Conservation (phyloP, 2,113 vertebrate genomes). For the Osmerus mordax region DNA sequence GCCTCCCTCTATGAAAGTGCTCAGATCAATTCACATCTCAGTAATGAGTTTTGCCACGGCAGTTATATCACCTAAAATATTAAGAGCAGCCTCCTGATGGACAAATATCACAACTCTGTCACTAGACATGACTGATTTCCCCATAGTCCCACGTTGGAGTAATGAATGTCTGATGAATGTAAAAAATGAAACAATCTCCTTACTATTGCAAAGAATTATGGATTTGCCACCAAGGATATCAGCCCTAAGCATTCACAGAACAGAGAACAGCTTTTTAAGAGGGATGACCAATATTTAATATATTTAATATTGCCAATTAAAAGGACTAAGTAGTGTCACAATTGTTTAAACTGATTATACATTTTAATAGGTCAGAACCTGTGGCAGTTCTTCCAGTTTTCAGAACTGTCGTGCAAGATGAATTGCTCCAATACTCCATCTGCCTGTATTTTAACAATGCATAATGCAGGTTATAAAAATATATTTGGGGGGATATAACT, state of each 20-base stretch:
- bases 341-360: too few species aligned
- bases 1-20: slow-evolving; percentile 52
- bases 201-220: background rate
- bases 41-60: slow-evolving; percentile 52
- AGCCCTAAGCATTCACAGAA: background rate
- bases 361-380: too few species aligned
- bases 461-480: slow-evolving; percentile 51
- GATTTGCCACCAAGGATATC: background rate
- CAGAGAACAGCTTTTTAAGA: slow-evolving; percentile 2
- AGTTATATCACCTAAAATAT: slow-evolving; percentile 45
- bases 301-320: too few species aligned
- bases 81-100: slow-evolving; percentile 28
- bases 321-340: too few species aligned
- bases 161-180: background rate
- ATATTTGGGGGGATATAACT: slow-evolving; percentile 36
- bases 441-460: background rate
- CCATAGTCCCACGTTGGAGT: background rate
- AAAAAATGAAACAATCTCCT: background rate
- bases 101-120: slow-evolving; percentile 43
- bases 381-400: too few species aligned
- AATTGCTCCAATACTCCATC: too few species aligned
- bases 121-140: slow-evolving; percentile 15
- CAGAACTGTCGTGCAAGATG: too few species aligned
- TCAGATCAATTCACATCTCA: slow-evolving; percentile 48
- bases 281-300: slow-evolving; percentile 30